phyloP scores from a whole-genome alignment of 2,113 vertebrate genomes.

The Epinephelus cyanopodus region DNA sequence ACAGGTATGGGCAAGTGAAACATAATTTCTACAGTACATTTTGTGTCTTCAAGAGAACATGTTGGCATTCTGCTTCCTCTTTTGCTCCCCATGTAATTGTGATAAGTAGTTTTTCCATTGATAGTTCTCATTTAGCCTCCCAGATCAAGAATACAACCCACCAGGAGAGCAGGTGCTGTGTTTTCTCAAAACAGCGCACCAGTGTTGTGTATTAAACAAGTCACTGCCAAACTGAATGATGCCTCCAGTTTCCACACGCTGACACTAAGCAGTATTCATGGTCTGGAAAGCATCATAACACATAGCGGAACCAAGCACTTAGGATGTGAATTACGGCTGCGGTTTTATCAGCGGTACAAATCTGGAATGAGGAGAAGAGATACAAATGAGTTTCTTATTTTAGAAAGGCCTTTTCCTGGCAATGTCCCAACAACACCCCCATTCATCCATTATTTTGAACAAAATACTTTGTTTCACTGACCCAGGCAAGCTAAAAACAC shows the following conservation, averaged over 20 bases:
- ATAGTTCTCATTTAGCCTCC: not conserved
- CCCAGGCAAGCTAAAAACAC: not conserved
- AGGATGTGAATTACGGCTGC: constrained; percentile 30
- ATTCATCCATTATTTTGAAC: not conserved
- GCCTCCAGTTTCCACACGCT: constrained; percentile 42
- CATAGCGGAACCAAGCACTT: constrained; percentile 48
- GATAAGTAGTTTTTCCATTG: not conserved
- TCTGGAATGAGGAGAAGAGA: constrained; percentile 26
- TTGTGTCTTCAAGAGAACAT: not conserved
- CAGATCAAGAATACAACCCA: not conserved
- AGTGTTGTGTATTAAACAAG: constrained; percentile 43
- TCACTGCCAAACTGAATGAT: constrained; percentile 47
- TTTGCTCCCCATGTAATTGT: not conserved
- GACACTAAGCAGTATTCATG: constrained; percentile 47
- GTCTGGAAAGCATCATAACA: constrained; percentile 71
- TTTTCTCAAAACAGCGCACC: constrained; percentile 43
- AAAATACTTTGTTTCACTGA: not conserved
- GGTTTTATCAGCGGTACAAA: constrained; percentile 13
- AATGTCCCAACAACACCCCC: not conserved
- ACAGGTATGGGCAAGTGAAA: constrained; percentile 83
- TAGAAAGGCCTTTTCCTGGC: constrained; percentile 11
- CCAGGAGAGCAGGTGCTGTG: constrained; percentile 31
- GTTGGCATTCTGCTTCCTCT: not conserved
- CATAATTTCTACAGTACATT: not conserved
- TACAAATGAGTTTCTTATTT: constrained; percentile 40